phyloP scores from a whole-genome alignment of 2,888 invertebrate genomes.

The Dendrolimus houi region DNA sequence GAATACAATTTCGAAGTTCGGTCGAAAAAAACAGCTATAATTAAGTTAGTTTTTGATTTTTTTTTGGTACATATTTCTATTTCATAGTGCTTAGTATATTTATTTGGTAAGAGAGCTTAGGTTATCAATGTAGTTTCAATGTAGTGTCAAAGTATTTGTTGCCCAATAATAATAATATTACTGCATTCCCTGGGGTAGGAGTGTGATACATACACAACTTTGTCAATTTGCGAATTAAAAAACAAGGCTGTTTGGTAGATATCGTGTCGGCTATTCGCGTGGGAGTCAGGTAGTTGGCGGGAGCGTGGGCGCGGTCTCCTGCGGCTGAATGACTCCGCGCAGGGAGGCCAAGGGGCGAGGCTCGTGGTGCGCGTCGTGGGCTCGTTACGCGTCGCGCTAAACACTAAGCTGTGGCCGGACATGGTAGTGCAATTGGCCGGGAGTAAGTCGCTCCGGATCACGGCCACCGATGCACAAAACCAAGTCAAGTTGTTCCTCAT shows the following conservation, averaged over 20 bases:
- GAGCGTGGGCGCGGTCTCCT: constrained; percentile 94
- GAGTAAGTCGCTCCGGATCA: constrained; percentile 90
- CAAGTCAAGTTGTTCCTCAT: constrained; percentile 92
- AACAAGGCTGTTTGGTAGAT: constrained; percentile 57
- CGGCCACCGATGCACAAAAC: constrained; percentile 89
- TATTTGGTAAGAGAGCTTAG: too few relatives aligned
- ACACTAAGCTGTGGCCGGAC: constrained; percentile 95
- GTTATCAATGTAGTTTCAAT: too few relatives aligned
- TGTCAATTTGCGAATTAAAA: too few relatives aligned
- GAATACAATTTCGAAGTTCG: too few relatives aligned
- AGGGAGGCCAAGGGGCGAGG: constrained; percentile 66
- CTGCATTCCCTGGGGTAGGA: too few relatives aligned
- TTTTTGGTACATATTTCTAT: too few relatives aligned
- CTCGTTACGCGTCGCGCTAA: constrained; percentile 91
- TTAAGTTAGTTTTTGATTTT: too few relatives aligned
- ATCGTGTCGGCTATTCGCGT: constrained; percentile 92
- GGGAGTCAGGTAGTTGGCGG: constrained; percentile 91
- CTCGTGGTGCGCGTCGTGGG: constrained; percentile 93
- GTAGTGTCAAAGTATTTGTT: too few relatives aligned
- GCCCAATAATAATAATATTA: too few relatives aligned
- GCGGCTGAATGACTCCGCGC: constrained; percentile 87
- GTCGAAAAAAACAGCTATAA: too few relatives aligned
- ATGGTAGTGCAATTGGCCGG: constrained; percentile 94
- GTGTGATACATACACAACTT: too few relatives aligned
- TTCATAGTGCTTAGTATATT: too few relatives aligned